These are phyloP conservation scores for Syngnathus scovelli DNA, from an alignment of 2,113 vertebrate species.

Conservation along the genomic window DNA sequence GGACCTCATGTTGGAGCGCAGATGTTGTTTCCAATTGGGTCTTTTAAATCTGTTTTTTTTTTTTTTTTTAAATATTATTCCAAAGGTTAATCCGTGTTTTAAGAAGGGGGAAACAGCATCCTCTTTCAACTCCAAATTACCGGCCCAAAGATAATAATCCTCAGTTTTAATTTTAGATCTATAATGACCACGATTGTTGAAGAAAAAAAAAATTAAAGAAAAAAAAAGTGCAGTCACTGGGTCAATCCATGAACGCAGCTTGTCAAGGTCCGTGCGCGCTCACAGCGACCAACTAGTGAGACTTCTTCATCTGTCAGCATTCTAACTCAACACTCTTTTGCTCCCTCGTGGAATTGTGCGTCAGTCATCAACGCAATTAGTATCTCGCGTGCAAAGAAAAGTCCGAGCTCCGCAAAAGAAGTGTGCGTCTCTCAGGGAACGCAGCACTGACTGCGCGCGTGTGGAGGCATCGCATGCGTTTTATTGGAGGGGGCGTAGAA, in stretches of 20 bases:
- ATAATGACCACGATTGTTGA: constrained; percentile 7
- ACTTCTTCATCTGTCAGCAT: constrained; percentile 63
- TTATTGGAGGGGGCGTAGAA: constrained; percentile 40
- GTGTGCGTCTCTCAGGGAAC: constrained; percentile 31
- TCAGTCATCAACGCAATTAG: constrained; percentile 9
- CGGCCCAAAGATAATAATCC: constrained; percentile 53
- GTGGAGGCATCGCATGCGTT: constrained; percentile 47
- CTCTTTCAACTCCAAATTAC: constrained; percentile 48
- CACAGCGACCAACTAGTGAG: constrained; percentile 58
- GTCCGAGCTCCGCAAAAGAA: constrained; percentile 19
- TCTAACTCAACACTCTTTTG: background rate
- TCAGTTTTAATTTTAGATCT: constrained; percentile 24
- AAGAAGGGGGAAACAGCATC: constrained; percentile 38
- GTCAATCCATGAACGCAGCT: constrained; percentile 57
- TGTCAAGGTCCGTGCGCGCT: constrained; percentile 52
- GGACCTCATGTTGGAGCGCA: constrained; percentile 55
- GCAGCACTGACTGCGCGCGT: constrained; percentile 55
- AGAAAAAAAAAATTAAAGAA: constrained; percentile 2
- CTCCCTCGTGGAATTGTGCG: constrained; percentile 7
- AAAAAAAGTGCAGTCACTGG: constrained; percentile 35
- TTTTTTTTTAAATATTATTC: constrained; percentile 35
- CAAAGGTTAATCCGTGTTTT: constrained; percentile 43
- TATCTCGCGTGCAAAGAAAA: constrained; percentile 33
- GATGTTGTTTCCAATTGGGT: constrained; percentile 36
- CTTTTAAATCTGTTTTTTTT: too few species aligned